phyloP scores from a whole-genome alignment of 2,113 vertebrate species.

The Neodontobutis hainanensis region DNA sequence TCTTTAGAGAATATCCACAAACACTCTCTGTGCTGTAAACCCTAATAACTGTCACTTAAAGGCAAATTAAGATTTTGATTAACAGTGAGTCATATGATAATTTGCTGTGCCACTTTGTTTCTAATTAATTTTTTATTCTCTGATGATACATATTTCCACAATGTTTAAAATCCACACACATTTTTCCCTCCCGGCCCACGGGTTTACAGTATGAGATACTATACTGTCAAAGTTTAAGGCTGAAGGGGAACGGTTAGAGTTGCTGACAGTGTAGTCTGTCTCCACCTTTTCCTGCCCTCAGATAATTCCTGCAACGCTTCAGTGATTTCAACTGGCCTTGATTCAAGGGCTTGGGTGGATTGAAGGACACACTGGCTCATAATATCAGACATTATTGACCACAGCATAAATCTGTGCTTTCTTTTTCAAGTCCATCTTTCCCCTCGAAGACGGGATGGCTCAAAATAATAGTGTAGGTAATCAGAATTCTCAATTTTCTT shows the following conservation, averaged over 20 bases:
- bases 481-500: not conserved
- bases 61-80: constrained; percentile 4
- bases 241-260: constrained; percentile 21
- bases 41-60: not conserved
- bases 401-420: constrained; percentile 15
- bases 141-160: no score
- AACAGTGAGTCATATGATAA: not conserved
- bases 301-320: constrained; percentile 40
- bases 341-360: constrained; percentile 30
- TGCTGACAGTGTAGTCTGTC: constrained; percentile 39
- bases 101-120: not conserved
- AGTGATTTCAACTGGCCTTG: constrained; percentile 40
- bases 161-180: not conserved
- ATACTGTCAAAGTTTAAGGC: constrained; percentile 21
- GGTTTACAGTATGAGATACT: not conserved
- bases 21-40: constrained; percentile 5
- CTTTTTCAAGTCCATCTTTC: not conserved
- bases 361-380: constrained; percentile 16
- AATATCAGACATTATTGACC: constrained; percentile 27
- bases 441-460: not conserved
- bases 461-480: not conserved
- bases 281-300: constrained; percentile 21
- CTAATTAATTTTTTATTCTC: no score
- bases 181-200: not conserved
- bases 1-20: not conserved